These are phyloP conservation scores for Acomys russatus DNA, from an alignment of 2,797 vertebrate species.

Conservation along the genomic window DNA sequence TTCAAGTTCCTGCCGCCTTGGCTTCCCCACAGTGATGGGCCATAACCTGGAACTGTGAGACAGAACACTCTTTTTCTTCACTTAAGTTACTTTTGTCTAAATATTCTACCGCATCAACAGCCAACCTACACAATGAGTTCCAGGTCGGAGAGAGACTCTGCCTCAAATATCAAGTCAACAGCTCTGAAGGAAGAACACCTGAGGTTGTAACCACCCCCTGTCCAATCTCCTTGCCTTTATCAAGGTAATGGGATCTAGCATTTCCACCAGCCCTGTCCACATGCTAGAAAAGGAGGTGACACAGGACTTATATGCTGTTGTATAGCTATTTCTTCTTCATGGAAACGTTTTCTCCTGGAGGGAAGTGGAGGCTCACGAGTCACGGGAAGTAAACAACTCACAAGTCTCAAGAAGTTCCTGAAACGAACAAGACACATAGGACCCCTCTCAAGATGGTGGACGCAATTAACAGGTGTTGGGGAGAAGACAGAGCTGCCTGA, in stretches of 20 bases:
- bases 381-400: background rate
- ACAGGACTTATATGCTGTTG: background rate
- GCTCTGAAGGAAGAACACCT: no score
- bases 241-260: background rate
- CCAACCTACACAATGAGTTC: background rate
- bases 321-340: background rate
- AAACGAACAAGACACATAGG: background rate
- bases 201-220: background rate
- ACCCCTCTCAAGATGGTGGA: background rate
- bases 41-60: background rate
- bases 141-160: no score
- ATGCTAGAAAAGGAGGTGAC: background rate
- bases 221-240: constrained; percentile 15
- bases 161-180: no score
- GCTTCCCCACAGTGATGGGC: background rate
- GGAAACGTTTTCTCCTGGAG: background rate
- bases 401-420: background rate
- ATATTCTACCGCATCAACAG: background rate
- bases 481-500: background rate
- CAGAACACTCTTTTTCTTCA: no score
- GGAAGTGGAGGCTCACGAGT: background rate
- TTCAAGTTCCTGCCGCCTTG: background rate
- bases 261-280: background rate
- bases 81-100: background rate
- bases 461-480: background rate